A percentile compares a stretch with the other conserved stretches of the same genome.
Evolutionary conservation across 1,140 invertebrate genomes (phyloP).

Genomic region (Drosophila arizonae): DNA sequence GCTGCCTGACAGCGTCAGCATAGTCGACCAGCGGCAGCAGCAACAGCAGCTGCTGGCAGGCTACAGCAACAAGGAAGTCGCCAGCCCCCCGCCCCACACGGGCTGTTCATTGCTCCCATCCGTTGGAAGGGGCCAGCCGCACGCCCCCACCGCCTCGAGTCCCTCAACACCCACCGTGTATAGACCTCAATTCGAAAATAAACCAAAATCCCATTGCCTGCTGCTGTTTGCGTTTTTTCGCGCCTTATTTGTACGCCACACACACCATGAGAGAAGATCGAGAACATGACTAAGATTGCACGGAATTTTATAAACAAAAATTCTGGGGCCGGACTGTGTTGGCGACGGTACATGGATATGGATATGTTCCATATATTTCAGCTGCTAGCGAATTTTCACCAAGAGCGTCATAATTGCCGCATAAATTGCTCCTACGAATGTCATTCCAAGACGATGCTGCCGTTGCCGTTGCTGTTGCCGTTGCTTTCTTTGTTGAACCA

Average conservation of each 20-base stretch:
- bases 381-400: slow-evolving; percentile 32
- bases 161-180: slow-evolving; percentile 2
- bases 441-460: slow-evolving; percentile 40
- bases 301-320: slow-evolving; percentile 78
- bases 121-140: background rate
- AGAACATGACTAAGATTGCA: slow-evolving; percentile 58
- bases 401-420: slow-evolving; percentile 58
- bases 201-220: slow-evolving; percentile 49
- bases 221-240: slow-evolving; percentile 52
- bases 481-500: slow-evolving; percentile 58
- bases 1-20: slow-evolving; percentile 1
- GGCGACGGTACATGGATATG: slow-evolving; percentile 29
- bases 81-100: background rate
- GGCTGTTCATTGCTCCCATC: slow-evolving; percentile 32
- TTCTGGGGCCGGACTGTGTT: slow-evolving; percentile 24
- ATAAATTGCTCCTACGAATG: slow-evolving; percentile 67
- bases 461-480: background rate
- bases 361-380: slow-evolving; percentile 4
- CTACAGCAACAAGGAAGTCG: slow-evolving; percentile 13
- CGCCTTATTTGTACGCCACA: slow-evolving; percentile 72
- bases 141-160: background rate
- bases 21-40: background rate
- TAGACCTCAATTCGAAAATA: slow-evolving; percentile 67
- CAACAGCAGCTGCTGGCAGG: background rate
- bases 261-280: slow-evolving; percentile 19